Percentiles rank a stretch among this genome's conserved stretches.
phyloP scores from a whole-genome alignment of 2,888 invertebrate genomes.

The Troilus luridus region DNA sequence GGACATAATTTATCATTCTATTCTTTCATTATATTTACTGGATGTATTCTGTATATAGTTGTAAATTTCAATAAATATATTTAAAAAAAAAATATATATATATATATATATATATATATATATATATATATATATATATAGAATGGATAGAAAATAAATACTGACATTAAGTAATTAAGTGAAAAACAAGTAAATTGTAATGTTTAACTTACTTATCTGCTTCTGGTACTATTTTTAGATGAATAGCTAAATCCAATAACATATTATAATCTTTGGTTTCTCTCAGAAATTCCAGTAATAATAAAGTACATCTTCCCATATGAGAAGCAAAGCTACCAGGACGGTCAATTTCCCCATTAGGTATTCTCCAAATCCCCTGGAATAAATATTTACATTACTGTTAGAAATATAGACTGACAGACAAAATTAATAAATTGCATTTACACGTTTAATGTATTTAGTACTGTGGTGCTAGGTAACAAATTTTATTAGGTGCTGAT shows the following conservation, averaged over 20 bases:
- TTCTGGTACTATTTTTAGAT: conserved; percentile 86
- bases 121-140: too few relatives aligned
- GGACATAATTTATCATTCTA: too few relatives aligned
- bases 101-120: too few relatives aligned
- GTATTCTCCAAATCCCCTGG: conserved; percentile 92
- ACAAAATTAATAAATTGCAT: too few relatives aligned
- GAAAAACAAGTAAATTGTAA: neutral
- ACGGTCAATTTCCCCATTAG: conserved; percentile 89
- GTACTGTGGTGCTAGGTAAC: too few relatives aligned
- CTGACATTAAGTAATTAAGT: neutral
- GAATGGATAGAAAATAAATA: conserved; percentile 8
- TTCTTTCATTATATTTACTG: too few relatives aligned
- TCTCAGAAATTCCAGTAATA: conserved; percentile 85
- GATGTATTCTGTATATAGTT: too few relatives aligned
- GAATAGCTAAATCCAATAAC: conserved; percentile 83
- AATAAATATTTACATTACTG: neutral
- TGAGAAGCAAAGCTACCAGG: conserved; percentile 93
- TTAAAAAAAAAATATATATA: too few relatives aligned
- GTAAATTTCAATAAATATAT: too few relatives aligned
- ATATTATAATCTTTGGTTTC: conserved; percentile 85
- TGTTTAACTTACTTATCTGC: conserved; percentile 80
- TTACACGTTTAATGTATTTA: too few relatives aligned
- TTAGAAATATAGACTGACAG: neutral
- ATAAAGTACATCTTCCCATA: conserved; percentile 86
- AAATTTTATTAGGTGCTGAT: too few relatives aligned